These are phyloP conservation scores for Cerceris rybyensis DNA, from an alignment of 2,888 invertebrate species.

Conservation along the genomic window DNA sequence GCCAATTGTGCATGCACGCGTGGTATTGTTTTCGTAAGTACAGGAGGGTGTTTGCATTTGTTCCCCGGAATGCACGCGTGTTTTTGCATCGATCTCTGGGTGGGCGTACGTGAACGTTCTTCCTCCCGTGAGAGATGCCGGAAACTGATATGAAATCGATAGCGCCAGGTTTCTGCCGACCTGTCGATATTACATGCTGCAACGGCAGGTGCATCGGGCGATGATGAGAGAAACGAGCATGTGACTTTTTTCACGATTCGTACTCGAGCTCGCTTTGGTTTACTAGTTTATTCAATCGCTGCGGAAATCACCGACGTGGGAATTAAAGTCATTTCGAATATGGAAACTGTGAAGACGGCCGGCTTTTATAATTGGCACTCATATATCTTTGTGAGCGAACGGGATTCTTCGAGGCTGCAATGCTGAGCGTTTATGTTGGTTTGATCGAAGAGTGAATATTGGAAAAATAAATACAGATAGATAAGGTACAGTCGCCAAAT, in stretches of 20 bases:
- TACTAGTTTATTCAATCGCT: no score
- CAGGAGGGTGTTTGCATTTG: conserved; percentile 1
- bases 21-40: conserved; percentile 8
- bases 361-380: no score
- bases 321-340: no score
- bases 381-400: no score
- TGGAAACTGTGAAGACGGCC: no score
- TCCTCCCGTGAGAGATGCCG: conserved; percentile 27
- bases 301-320: no score
- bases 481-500: no score
- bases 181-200: conserved; percentile 22
- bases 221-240: conserved; percentile 4
- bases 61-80: not conserved
- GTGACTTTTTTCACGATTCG: not conserved
- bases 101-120: conserved; percentile 14
- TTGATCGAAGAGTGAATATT: no score
- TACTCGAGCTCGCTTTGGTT: not conserved
- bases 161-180: conserved; percentile 27
- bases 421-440: no score
- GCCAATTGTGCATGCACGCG: conserved; percentile 19
- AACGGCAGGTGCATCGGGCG: conserved; percentile 23
- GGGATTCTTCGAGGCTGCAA: no score
- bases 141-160: conserved; percentile 59
- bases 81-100: conserved; percentile 4
- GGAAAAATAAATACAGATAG: no score